These are phyloP conservation scores for Heterotilapia buettikoferi DNA, from an alignment of 2,113 vertebrate species.

Conservation along the genomic window DNA sequence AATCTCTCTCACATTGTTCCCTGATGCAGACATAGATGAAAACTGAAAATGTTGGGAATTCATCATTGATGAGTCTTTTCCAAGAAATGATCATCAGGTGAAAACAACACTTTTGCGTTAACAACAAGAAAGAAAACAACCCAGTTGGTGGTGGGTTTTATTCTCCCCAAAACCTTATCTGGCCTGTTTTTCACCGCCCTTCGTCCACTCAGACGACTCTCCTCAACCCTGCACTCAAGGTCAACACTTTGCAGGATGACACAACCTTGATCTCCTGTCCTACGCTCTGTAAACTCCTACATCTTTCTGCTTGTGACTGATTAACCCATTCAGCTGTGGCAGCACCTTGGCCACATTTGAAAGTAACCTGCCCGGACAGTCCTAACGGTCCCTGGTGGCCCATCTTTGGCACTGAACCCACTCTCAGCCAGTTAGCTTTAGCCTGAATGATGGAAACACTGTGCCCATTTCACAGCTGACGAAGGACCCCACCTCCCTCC, in stretches of 20 bases:
- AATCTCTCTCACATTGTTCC: slow-evolving; percentile 65
- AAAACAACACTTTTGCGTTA: background rate
- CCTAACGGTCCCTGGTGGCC: slow-evolving; percentile 19
- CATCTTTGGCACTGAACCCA: slow-evolving; percentile 21
- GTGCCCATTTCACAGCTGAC: slow-evolving; percentile 32
- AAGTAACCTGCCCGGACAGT: slow-evolving; percentile 27
- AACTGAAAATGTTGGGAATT: slow-evolving; percentile 13
- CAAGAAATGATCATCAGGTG: background rate
- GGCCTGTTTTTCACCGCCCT: slow-evolving; percentile 5
- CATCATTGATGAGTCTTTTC: background rate
- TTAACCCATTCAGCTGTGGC: slow-evolving; percentile 45
- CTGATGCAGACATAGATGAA: slow-evolving; percentile 41
- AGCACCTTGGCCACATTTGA: slow-evolving; percentile 2
- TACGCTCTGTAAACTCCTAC: slow-evolving; percentile 52
- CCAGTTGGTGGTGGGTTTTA: background rate
- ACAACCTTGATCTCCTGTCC: slow-evolving; percentile 36
- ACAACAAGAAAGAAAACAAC: background rate
- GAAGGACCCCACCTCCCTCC: slow-evolving; percentile 36
- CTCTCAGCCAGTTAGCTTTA: slow-evolving; percentile 17
- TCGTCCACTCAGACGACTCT: background rate
- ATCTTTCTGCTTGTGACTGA: slow-evolving; percentile 59
- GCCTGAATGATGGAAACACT: slow-evolving; percentile 29
- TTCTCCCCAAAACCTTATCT: background rate
- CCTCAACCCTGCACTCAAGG: slow-evolving; percentile 50
- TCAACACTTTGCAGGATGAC: slow-evolving; percentile 49